Conservation (phyloP, 2,113 vertebrate genomes). For the Lipophrys pholis region DNA sequence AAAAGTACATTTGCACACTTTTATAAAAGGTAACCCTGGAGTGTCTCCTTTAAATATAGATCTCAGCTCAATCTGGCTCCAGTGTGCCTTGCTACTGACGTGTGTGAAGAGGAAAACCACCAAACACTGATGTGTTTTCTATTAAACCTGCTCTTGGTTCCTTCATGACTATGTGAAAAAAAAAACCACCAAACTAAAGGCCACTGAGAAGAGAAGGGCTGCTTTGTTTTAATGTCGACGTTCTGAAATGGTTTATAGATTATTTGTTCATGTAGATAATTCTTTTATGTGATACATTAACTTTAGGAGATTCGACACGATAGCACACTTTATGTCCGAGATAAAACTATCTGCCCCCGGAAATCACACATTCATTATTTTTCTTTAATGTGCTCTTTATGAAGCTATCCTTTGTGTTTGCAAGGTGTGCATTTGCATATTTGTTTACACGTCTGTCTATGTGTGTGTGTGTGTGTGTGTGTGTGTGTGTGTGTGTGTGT, state of each 20-base stretch:
- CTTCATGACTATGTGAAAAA: constrained; percentile 39
- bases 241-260: constrained; percentile 82
- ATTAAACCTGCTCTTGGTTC: constrained; percentile 12
- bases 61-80: too few relatives aligned
- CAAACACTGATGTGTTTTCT: constrained; percentile 39
- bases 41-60: too few relatives aligned
- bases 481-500: constrained; percentile 5
- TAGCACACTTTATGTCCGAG: constrained; percentile 53
- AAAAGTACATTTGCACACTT: too few relatives aligned
- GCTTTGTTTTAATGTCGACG: constrained; percentile 74
- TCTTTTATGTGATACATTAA: constrained; percentile 48
- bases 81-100: too few relatives aligned
- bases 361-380: constrained; percentile 36
- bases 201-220: constrained; percentile 59
- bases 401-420: constrained; percentile 28
- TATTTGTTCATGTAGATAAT: constrained; percentile 76
- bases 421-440: constrained; percentile 14
- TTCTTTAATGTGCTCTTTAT: not conserved
- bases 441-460: constrained; percentile 31
- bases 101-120: constrained; percentile 40
- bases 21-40: too few relatives aligned
- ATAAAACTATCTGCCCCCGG: constrained; percentile 45
- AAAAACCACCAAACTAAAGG: constrained; percentile 68
- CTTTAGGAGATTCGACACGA: constrained; percentile 80
- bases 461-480: constrained; percentile 18